Conservation (phyloP, 2,797 vertebrate genomes). For the Melanotaenia maccullochi region DNA sequence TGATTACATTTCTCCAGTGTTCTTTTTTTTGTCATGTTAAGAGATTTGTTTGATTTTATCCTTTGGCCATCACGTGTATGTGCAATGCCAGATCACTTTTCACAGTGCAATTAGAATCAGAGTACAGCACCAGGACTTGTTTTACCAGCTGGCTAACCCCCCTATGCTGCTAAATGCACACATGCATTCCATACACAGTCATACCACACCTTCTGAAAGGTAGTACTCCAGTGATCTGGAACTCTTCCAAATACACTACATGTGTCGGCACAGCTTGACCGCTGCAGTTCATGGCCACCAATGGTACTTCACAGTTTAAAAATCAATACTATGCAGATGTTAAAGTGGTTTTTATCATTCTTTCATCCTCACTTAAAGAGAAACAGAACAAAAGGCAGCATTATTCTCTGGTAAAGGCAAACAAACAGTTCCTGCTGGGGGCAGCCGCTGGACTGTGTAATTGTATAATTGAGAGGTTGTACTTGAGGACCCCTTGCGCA, state of each 20-base stretch:
- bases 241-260: slow-evolving; percentile 54
- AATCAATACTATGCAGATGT: slow-evolving; percentile 64
- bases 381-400: slow-evolving; percentile 69
- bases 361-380: slow-evolving; percentile 65
- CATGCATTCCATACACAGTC: slow-evolving; percentile 11
- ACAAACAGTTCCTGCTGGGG: slow-evolving; percentile 78
- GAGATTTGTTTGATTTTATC: slow-evolving; percentile 76
- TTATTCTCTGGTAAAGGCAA: slow-evolving; percentile 72
- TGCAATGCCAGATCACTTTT: slow-evolving; percentile 70
- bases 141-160: slow-evolving; percentile 73
- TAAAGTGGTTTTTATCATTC: slow-evolving; percentile 68
- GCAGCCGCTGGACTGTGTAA: slow-evolving; percentile 75
- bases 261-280: slow-evolving; percentile 43
- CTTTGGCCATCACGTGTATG: slow-evolving; percentile 59
- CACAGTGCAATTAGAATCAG: slow-evolving; percentile 76
- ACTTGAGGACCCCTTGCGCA: slow-evolving; percentile 53
- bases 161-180: slow-evolving; percentile 43
- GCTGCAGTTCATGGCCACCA: slow-evolving; percentile 43
- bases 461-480: slow-evolving; percentile 80
- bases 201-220: slow-evolving; percentile 54
- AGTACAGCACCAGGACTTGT: slow-evolving; percentile 61
- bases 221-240: slow-evolving; percentile 54
- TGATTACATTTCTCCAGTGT: slow-evolving; percentile 65
- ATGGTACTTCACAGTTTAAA: slow-evolving; percentile 48
- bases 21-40: slow-evolving; percentile 48